Evolutionary conservation across 2,888 invertebrate genomes (phyloP).

Genomic region (Pyrgus malvae): DNA sequence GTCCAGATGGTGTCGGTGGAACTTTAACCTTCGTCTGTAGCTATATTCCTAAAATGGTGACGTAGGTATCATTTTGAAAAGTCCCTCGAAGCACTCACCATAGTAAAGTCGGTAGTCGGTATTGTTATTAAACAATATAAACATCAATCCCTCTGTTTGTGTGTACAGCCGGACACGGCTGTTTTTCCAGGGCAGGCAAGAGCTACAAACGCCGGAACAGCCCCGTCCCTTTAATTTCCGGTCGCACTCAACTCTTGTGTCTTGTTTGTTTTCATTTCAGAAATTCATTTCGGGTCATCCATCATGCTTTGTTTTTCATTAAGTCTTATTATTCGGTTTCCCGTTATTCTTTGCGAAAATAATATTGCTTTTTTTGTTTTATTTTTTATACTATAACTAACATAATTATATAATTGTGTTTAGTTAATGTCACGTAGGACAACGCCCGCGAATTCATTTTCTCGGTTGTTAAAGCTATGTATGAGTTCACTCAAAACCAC

Average conservation of each 20-base stretch:
- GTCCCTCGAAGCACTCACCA: background rate
- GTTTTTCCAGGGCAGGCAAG: constrained; percentile 47
- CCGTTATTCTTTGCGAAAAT: background rate
- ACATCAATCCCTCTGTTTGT: constrained; percentile 21
- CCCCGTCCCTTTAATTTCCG: constrained; percentile 66
- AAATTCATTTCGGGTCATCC: constrained; percentile 1
- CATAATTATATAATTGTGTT: no score
- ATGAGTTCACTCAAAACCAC: no score
- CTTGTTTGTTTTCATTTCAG: constrained; percentile 51
- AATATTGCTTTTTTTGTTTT: background rate
- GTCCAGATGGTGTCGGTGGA: no score
- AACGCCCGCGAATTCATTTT: no score
- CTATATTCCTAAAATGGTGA: no score
- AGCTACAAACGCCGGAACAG: constrained; percentile 47
- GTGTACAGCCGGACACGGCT: constrained; percentile 34
- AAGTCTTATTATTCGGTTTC: background rate
- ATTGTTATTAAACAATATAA: constrained; percentile 1
- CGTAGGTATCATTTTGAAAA: background rate
- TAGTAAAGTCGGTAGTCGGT: background rate
- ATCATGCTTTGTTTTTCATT: background rate
- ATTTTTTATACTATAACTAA: no score
- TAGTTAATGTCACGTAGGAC: no score
- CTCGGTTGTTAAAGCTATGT: no score
- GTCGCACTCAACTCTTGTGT: constrained; percentile 49
- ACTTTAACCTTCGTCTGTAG: no score